phyloP scores from a whole-genome alignment of 2,797 vertebrate species.

The Sebastolobus alascanus region DNA sequence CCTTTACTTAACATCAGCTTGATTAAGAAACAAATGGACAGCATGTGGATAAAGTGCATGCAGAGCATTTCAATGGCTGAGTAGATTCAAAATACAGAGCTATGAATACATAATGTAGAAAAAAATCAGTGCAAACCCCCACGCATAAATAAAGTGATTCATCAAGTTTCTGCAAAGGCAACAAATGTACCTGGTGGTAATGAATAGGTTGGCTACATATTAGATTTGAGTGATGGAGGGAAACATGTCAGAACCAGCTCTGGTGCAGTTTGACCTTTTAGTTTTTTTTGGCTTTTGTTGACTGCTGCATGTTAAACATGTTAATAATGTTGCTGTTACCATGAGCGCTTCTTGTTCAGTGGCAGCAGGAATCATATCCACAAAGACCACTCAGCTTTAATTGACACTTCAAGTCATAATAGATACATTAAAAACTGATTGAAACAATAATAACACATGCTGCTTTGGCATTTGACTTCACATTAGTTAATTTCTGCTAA shows the following conservation, averaged over 20 bases:
- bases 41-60: not conserved
- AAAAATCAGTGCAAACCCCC: not conserved
- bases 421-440: not conserved
- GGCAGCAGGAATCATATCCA: not conserved
- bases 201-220: not conserved
- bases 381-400: not conserved
- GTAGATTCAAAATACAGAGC: not conserved
- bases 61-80: not conserved
- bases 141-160: not conserved
- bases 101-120: not conserved
- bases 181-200: not conserved
- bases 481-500: not conserved
- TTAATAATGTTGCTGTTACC: not conserved
- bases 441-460: not conserved
- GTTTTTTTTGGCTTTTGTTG: not conserved
- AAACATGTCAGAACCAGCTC: not conserved
- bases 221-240: not conserved
- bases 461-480: not conserved
- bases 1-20: conserved; percentile 21
- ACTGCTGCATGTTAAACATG: not conserved
- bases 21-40: conserved; percentile 2
- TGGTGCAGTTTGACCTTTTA: not conserved
- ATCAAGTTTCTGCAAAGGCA: not conserved
- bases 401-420: not conserved
- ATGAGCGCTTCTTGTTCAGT: not conserved